phyloP scores from a whole-genome alignment of 2,113 vertebrate genomes.

The Cyanocitta stelleri region DNA sequence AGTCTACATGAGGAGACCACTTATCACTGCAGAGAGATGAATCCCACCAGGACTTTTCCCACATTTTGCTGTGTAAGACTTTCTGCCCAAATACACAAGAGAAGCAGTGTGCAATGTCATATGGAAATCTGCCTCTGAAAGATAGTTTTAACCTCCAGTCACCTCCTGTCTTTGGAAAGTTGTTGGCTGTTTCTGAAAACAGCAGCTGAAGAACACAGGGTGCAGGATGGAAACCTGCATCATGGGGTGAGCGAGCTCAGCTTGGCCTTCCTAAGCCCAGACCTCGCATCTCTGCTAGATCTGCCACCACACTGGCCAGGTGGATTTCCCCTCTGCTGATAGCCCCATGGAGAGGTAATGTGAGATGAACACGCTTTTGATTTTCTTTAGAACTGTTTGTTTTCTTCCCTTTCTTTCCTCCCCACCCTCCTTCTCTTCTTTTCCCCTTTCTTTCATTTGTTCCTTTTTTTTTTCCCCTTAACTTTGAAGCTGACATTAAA shows the following conservation, averaged over 20 bases:
- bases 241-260: not conserved
- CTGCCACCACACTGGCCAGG: not conserved
- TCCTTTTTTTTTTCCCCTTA: not conserved
- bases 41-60: not conserved
- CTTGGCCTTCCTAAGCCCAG: not conserved
- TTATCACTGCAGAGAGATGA: slow-evolving; percentile 1
- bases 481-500: not conserved
- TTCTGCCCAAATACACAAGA: not conserved
- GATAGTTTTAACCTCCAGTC: not conserved
- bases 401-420: not conserved
- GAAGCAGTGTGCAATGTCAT: not conserved
- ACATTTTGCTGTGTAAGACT: slow-evolving; percentile 2
- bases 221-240: not conserved
- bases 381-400: not conserved
- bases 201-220: not conserved
- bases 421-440: no score
- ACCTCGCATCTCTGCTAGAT: not conserved
- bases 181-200: not conserved
- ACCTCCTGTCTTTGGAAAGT: not conserved
- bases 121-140: not conserved
- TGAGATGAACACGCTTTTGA: rapidly evolving
- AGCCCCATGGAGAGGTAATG: not conserved
- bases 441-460: not conserved
- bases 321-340: not conserved
- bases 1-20: not conserved